Base-by-base conservation (phyloP, 2,113 vertebrate genomes). In the Rhagologus leucostigma region DNA sequence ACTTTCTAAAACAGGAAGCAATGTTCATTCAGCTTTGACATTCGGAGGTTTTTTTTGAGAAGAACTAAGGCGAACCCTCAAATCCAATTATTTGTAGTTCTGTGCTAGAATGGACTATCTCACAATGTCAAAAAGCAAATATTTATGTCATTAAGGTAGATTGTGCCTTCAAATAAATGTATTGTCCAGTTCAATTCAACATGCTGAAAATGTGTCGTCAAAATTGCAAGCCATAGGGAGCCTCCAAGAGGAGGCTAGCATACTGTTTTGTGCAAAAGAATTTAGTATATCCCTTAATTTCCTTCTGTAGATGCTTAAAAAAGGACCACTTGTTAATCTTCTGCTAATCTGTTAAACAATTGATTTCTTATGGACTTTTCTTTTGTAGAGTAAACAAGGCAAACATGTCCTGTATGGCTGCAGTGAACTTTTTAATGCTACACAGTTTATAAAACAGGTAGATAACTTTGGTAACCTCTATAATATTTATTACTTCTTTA, bases 401-500 rank as follows among this genome's bases (percentile, higher is more conserved):
- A 99, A 99, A 96, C 99, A 99, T 70, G 96, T 99, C 44, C 96
- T 99, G 67, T 99, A 99, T 86, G 99, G 99, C 95, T 99, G 99
- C 98, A 99, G 99, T 96, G 99, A 99, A 94, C 98, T 99, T 87
- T 99, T 99, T 96, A 99, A 98, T 90, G 99, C 99, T 35, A 37
- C 98, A n/a, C 99, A 99, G 95, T 99, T 99, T 97, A 98, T 99
- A 93, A 99, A 99, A 97, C 99, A 99, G 99, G 99, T 99, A 95
- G 95, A 47, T 94, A 49, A 55, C 16, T 83, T 49, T 46, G 16
- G 63, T 62, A 76, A 69, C 14, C 33, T 64, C 53, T 50, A 6
- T 49, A 80, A 50, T 50, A 39, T 87, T 59, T 79, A 62, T 59
- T 64, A 33, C 4, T 71, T 65, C 44, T 22, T 8, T 67, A 74